These are phyloP conservation scores for Ommatoiulus sabulosus DNA, from an alignment of 2,888 invertebrate species.

Conservation along the genomic window DNA sequence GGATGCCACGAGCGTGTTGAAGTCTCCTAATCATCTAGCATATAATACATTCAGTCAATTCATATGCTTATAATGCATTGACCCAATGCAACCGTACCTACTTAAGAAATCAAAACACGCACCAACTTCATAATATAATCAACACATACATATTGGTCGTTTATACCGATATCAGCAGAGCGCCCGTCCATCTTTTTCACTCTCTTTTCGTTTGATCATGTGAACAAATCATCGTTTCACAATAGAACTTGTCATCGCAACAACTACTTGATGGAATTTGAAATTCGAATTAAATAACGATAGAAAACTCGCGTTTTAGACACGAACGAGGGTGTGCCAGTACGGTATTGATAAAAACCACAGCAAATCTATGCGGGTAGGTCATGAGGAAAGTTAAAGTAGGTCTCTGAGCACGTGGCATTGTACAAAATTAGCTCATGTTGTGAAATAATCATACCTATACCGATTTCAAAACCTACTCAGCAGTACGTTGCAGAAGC, in stretches of 20 bases:
- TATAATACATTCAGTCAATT: constrained; percentile 36
- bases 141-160: constrained; percentile 43
- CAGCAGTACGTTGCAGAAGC: too few relatives aligned
- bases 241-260: constrained; percentile 33
- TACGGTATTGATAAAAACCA: not conserved
- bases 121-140: constrained; percentile 40
- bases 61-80: constrained; percentile 40
- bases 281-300: constrained; percentile 35
- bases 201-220: constrained; percentile 40
- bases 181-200: constrained; percentile 31
- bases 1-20: not conserved
- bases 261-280: constrained; percentile 36
- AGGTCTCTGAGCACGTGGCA: not conserved
- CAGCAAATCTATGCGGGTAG: not conserved
- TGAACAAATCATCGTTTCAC: constrained; percentile 20
- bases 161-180: constrained; percentile 43
- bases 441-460: too few relatives aligned
- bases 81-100: not conserved
- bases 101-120: constrained; percentile 34
- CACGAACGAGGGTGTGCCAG: not conserved
- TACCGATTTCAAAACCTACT: too few relatives aligned
- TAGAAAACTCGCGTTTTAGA: not conserved
- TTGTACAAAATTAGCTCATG: not conserved
- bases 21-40: constrained; percentile 1
- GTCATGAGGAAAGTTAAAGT: not conserved